A percentile compares a stretch with the other conserved stretches of the same genome.
Conservation (phyloP, 2,888 invertebrate species). For the Calameuta filiformis region DNA sequence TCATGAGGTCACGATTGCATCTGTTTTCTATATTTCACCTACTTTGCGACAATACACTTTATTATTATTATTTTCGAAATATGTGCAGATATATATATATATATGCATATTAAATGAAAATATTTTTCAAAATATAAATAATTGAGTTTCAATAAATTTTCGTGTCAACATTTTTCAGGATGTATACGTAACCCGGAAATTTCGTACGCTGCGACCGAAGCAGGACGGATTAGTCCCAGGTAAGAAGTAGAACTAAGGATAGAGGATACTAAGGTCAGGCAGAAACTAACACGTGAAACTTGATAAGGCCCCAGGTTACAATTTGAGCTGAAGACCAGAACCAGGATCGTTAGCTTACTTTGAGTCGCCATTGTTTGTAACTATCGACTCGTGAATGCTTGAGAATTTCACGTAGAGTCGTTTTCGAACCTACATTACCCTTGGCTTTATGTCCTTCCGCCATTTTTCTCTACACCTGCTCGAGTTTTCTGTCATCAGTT, state of each 20-base stretch:
- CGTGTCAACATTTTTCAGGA: neutral
- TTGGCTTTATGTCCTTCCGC: neutral
- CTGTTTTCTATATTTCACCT: too few species aligned
- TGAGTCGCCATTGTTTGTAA: conserved; percentile 39
- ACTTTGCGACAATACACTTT: too few species aligned
- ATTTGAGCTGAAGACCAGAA: neutral
- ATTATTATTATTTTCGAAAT: too few species aligned
- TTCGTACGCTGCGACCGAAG: neutral
- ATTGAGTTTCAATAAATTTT: neutral
- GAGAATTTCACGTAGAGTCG: neutral
- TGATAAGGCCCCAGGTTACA: neutral
- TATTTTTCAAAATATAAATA: neutral
- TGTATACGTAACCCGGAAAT: neutral
- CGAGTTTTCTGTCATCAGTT: neutral
- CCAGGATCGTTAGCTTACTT: neutral
- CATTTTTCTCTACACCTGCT: neutral
- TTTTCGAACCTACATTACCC: neutral
- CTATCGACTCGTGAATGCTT: conserved; percentile 30
- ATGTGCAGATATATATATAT: too few species aligned
- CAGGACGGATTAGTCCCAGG: neutral
- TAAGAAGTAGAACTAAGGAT: too few species aligned
- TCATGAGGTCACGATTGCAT: too few species aligned
- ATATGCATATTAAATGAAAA: too few species aligned
- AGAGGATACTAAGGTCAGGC: neutral
- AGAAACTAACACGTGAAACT: neutral